phyloP scores from a whole-genome alignment of 2,113 vertebrate species.

The Periophthalmus modestus region DNA sequence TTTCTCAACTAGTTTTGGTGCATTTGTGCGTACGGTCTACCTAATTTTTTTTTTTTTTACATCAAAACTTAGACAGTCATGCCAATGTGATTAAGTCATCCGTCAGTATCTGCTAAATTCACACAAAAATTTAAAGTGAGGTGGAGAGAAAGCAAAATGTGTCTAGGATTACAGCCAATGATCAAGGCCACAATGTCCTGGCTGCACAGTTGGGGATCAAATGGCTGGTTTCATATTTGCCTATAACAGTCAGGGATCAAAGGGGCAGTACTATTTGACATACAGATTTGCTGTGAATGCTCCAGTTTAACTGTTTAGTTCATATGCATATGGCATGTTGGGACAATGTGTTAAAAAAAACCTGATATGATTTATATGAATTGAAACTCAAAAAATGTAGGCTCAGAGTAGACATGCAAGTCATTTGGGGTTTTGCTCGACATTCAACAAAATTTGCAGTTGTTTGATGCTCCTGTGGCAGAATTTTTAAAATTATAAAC shows the following conservation, averaged over 20 bases:
- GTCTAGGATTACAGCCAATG: slow-evolving; percentile 57
- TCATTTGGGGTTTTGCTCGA: not conserved
- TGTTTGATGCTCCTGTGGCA: not conserved
- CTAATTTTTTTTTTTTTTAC: too few relatives aligned
- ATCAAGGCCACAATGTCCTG: slow-evolving; percentile 54
- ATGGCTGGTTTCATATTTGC: slow-evolving; percentile 1
- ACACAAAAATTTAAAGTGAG: slow-evolving; percentile 51
- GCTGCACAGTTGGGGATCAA: slow-evolving; percentile 5
- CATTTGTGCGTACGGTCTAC: too few relatives aligned
- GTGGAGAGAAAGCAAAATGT: slow-evolving; percentile 22
- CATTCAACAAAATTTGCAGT: not conserved
- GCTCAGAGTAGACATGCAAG: too few relatives aligned
- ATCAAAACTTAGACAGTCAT: too few relatives aligned
- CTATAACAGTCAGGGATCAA: not conserved
- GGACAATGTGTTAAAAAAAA: not conserved
- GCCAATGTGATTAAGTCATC: slow-evolving; percentile 20
- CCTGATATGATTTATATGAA: not conserved
- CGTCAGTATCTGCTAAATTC: slow-evolving; percentile 52
- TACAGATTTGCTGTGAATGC: too few relatives aligned
- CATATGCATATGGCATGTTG: not conserved
- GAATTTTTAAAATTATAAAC: not conserved
- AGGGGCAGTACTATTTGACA: too few relatives aligned
- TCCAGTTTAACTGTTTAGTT: not conserved
- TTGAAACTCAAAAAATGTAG: too few relatives aligned
- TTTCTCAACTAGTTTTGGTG: not conserved